Evolutionary conservation across 2,113 vertebrate species (phyloP), one percentile per base, ranked within the genome.

Genomic region (Procapra przewalskii): DNA sequence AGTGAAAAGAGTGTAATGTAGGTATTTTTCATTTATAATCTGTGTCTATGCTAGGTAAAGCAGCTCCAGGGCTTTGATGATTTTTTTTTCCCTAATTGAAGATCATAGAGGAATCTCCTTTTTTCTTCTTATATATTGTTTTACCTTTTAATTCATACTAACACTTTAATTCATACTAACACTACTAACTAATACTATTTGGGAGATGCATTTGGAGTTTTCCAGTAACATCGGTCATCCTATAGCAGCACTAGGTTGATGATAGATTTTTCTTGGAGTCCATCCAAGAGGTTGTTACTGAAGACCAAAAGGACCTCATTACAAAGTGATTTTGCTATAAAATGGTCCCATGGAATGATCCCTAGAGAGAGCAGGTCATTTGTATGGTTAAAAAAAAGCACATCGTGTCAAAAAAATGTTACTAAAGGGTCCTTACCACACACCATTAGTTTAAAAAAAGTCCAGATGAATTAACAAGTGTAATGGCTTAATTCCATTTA

Each of bases 301-400:
- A 97, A 90, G 97, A 97, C 96, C 96, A 77, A 98, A 96, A 96
- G 92, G 86, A 96, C 92, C 97, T 98, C 97, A 96, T 98, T 97
- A 97, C 95, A 97, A 98, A 97, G 97, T 92, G 91, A 96, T 97
- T 98, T 95, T 97, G 86, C 84, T 90, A 45, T 96, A 95, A 98
- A 97, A 85, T 62, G 59, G 95, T 90, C 75, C 94, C 75, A 90
- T 96, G 64, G 64, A 96, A 85, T 19, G 48, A 71, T 97, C 97
- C 91, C 95, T 97, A 40, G 88, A 97, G 96, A 95, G n/a, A 85
- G 27, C 87, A 96, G 84, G 52, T 93, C 93, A 84, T 97, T 97
- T 96, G 64, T 96, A 64, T 87, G 36, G 97, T 93, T 97, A 62
- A 87, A 94, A 96, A 96, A 96, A 90, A 93, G 81, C 95, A 81